Conservation (phyloP, 2,888 invertebrate genomes). For the Machimus atricapillus region DNA sequence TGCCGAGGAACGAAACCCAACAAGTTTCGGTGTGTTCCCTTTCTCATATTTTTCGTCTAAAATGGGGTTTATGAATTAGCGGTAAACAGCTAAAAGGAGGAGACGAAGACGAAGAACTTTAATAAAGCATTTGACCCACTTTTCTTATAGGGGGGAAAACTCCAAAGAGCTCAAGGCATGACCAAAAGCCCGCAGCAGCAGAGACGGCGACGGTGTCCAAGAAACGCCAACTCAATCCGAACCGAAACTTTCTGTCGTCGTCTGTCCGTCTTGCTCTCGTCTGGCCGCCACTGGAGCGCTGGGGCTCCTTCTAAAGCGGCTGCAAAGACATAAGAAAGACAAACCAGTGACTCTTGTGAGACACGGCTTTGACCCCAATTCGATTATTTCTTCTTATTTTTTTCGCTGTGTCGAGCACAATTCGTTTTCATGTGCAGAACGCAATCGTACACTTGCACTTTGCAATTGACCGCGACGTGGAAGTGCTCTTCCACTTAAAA, state of each 20-base stretch:
- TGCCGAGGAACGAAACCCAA: background rate
- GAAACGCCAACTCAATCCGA: background rate
- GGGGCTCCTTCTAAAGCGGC: background rate
- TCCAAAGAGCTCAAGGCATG: background rate
- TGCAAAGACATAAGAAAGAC: background rate
- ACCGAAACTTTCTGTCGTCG: background rate
- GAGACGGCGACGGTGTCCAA: background rate
- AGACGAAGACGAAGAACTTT: background rate
- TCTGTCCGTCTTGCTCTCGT: background rate
- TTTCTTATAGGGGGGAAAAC: slow-evolving; percentile 3
- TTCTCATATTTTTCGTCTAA: background rate
- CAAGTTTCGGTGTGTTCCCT: background rate
- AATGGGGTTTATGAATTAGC: background rate
- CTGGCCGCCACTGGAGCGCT: background rate
- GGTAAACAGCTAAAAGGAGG: background rate
- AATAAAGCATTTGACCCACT: slow-evolving; percentile 11
- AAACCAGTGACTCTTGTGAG: background rate
- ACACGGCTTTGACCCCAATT: slow-evolving; percentile 24
- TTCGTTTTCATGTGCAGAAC: background rate
- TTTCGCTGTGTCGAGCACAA: background rate
- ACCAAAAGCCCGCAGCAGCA: background rate
- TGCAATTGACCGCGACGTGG: background rate
- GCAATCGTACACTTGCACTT: slow-evolving; percentile 23
- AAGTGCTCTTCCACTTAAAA: background rate
- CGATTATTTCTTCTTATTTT: background rate